Evolutionary conservation across 2,888 invertebrate species (phyloP).

Genomic region (Trichacis sp.): DNA sequence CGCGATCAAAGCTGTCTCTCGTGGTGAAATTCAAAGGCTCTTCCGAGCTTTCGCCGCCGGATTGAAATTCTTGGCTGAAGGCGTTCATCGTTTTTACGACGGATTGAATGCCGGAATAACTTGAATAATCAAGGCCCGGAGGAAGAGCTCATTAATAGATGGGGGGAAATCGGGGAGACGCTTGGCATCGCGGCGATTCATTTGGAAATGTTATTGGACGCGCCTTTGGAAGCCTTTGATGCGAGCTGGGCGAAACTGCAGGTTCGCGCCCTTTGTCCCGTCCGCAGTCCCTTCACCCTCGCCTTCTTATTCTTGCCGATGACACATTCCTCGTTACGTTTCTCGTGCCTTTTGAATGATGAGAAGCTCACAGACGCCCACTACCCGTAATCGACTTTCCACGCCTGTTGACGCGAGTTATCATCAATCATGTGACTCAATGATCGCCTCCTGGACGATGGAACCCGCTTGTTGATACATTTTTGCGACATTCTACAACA

Average conservation of each 20-base stretch:
- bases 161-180: conserved; percentile 21
- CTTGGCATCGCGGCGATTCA: conserved; percentile 35
- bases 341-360: conserved; percentile 36
- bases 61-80: neutral
- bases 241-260: too few species aligned
- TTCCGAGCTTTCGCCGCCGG: conserved; percentile 2
- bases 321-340: conserved; percentile 44
- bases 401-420: too few species aligned
- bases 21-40: neutral
- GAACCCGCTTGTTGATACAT: too few species aligned
- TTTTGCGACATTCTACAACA: too few species aligned
- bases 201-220: conserved; percentile 34
- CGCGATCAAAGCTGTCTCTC: neutral
- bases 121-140: conserved; percentile 29
- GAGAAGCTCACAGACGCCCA: conserved; percentile 29
- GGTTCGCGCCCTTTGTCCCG: conserved; percentile 32
- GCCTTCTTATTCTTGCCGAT: conserved; percentile 29
- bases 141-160: conserved; percentile 26
- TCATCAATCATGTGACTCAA: too few species aligned
- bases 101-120: conserved; percentile 21
- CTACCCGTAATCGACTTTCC: conserved; percentile 19
- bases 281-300: conserved; percentile 34
- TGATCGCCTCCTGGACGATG: too few species aligned
- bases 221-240: conserved; percentile 14
- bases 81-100: conserved; percentile 10